Percentiles rank a stretch among this genome's conserved stretches.
Evolutionary conservation across 2,797 vertebrate genomes (phyloP).

Genomic region (Thalassophryne amazonica): DNA sequence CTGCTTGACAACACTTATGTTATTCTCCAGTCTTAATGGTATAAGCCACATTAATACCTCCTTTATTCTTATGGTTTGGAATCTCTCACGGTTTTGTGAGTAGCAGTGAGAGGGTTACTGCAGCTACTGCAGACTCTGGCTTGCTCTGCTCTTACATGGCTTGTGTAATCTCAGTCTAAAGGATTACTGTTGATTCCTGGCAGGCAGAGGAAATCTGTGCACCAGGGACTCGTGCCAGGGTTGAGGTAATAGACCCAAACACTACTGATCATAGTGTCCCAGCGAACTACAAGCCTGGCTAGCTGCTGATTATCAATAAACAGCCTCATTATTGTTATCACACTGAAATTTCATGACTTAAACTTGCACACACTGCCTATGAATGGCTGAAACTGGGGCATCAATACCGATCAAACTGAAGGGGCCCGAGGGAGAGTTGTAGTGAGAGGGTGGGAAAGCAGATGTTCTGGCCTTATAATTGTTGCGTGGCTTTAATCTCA

Average conservation of each 20-base stretch:
- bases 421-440: slow-evolving; percentile 25
- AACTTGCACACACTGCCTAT: slow-evolving; percentile 17
- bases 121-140: slow-evolving; percentile 57
- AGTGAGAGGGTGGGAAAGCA: slow-evolving; percentile 65
- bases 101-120: slow-evolving; percentile 28
- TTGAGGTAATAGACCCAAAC: slow-evolving; percentile 57
- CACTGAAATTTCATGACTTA: slow-evolving; percentile 25
- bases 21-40: not conserved
- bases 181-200: slow-evolving; percentile 78
- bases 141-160: slow-evolving; percentile 70
- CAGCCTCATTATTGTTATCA: slow-evolving; percentile 37
- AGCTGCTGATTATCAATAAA: slow-evolving; percentile 31
- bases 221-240: slow-evolving; percentile 56
- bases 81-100: slow-evolving; percentile 12
- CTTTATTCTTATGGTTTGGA: not conserved
- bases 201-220: slow-evolving; percentile 71
- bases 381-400: slow-evolving; percentile 38
- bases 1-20: slow-evolving; percentile 1
- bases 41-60: not conserved
- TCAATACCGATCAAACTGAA: slow-evolving; percentile 44
- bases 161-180: slow-evolving; percentile 77
- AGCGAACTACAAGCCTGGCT: slow-evolving; percentile 28
- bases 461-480: slow-evolving; percentile 74
- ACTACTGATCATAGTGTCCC: slow-evolving; percentile 54
- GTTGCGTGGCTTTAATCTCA: slow-evolving; percentile 75